Conservation (phyloP, 2,113 vertebrate species). For the Misgurnus mizolepis region DNA sequence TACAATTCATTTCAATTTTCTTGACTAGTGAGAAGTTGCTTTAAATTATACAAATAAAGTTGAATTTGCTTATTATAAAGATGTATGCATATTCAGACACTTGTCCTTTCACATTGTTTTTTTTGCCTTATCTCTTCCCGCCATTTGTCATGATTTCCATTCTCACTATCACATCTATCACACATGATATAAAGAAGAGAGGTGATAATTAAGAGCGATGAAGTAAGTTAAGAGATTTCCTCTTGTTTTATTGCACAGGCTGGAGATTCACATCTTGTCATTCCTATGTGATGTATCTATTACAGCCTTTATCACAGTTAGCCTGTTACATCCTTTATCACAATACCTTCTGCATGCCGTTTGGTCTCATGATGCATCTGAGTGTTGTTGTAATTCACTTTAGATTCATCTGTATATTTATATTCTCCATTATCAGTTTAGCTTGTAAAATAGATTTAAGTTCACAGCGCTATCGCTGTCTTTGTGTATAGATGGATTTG, state of each 20-base stretch:
- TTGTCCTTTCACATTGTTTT: background rate
- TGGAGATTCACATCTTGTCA: background rate
- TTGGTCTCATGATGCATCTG: background rate
- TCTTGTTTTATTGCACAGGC: background rate
- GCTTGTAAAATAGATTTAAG: slow-evolving; percentile 21
- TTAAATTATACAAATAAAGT: too few relatives aligned
- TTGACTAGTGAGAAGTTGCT: too few relatives aligned
- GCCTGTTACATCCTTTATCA: too few relatives aligned
- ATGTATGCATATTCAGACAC: too few relatives aligned
- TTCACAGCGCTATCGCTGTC: background rate
- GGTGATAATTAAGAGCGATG: slow-evolving; percentile 3
- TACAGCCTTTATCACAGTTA: background rate
- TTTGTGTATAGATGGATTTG: slow-evolving; percentile 59
- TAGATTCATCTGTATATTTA: slow-evolving; percentile 9
- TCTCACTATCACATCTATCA: slow-evolving; percentile 30
- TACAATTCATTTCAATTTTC: too few relatives aligned
- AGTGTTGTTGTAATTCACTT: background rate
- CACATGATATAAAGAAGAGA: slow-evolving; percentile 24
- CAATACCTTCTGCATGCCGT: too few relatives aligned
- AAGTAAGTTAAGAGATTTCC: background rate
- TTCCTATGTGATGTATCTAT: background rate
- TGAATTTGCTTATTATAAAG: too few relatives aligned
- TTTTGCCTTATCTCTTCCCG: background rate
- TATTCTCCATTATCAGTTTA: background rate
- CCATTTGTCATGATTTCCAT: background rate